These are phyloP conservation scores for Bombus sibiricus DNA, from an alignment of 1,140 invertebrate species.

Conservation along the genomic window DNA sequence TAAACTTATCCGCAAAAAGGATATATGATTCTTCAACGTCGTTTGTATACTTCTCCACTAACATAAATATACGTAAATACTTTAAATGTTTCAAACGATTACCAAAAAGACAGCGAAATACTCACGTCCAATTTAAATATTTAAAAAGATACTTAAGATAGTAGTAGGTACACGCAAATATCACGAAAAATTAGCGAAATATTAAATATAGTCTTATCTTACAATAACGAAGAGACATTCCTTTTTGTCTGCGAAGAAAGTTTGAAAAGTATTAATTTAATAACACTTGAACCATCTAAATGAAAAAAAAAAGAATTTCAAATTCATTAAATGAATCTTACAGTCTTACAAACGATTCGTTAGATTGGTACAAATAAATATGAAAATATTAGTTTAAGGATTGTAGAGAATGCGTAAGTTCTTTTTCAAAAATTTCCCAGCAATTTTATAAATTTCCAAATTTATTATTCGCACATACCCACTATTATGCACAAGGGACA, in stretches of 20 bases:
- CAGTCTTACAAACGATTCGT: background rate
- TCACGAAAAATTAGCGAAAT: background rate
- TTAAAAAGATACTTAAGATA: background rate
- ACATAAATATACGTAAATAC: slow-evolving; percentile 18
- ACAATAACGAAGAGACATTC: background rate
- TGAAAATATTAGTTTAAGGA: background rate
- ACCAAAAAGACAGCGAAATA: background rate
- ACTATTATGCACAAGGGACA: slow-evolving; percentile 31
- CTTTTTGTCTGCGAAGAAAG: background rate
- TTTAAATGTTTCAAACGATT: background rate
- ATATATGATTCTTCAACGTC: background rate
- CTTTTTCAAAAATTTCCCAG: background rate
- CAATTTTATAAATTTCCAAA: background rate
- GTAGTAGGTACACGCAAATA: background rate
- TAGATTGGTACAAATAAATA: slow-evolving; percentile 7
- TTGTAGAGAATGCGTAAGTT: background rate
- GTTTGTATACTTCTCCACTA: background rate
- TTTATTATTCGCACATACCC: slow-evolving; percentile 27
- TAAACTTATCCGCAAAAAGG: slow-evolving; percentile 40
- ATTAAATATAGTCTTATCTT: background rate
- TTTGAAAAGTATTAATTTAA: background rate
- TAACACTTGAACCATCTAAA: background rate
- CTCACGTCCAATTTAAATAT: slow-evolving; percentile 1
- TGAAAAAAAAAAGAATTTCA: background rate
- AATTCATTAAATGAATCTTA: background rate